Percentiles rank a stretch among this genome's conserved stretches.
Conservation (phyloP, 2,888 invertebrate species). For the Lasioglossum zephyrum region DNA sequence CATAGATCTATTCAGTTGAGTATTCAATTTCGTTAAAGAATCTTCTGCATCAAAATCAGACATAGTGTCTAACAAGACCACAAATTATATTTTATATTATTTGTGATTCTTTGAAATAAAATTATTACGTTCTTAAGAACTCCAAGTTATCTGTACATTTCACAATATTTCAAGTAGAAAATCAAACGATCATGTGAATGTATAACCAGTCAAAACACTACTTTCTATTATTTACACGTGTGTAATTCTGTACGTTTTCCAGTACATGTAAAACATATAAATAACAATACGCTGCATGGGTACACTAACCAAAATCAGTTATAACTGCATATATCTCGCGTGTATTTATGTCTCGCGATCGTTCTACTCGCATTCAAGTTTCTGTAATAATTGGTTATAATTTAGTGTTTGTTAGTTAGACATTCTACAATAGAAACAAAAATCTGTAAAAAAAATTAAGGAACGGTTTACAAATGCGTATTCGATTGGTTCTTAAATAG, state of each 20-base stretch:
- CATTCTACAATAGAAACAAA: background rate
- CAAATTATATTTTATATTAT: background rate
- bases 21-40: conserved; percentile 72
- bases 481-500: background rate
- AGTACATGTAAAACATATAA: background rate
- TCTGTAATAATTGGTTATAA: background rate
- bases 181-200: background rate
- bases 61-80: conserved; percentile 33
- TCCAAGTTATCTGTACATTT: background rate
- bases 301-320: background rate
- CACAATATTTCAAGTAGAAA: background rate
- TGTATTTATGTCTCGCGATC: background rate
- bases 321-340: background rate
- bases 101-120: background rate
- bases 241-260: background rate
- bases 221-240: background rate
- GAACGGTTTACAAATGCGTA: background rate
- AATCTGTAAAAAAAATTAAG: background rate
- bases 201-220: background rate
- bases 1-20: conserved; percentile 75
- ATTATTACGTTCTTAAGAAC: background rate
- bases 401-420: background rate
- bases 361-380: background rate
- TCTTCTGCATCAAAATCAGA: conserved; percentile 59
- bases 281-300: background rate